Base-by-base conservation (phyloP, 1,140 invertebrate species). In the Dendrolimus kikuchii region DNA sequence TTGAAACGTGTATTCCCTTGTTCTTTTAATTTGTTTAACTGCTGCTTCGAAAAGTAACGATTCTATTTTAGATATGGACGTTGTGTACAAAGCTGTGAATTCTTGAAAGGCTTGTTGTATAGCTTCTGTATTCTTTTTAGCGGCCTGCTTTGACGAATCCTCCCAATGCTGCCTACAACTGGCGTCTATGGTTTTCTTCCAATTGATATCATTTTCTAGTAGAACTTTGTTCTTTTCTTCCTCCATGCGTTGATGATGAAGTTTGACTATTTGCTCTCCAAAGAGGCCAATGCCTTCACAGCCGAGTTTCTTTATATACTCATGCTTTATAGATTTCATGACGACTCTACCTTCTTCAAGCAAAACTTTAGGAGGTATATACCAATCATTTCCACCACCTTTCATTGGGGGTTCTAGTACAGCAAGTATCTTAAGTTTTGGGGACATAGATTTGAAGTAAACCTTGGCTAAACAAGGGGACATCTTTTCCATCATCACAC, bases 381-480 rank as follows among this genome's bases (percentile, higher is more conserved):
- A 82, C 82, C 80, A 86, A 23, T 83, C 74, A 47, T 42, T 66
- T 1, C 82, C 80, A 1, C 76, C 79, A 1, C 80, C 82, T 66
- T 78, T 77, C 59, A 86, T 60, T 0, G 66, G 65, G 0, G 82
- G 82, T 49, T 82, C 76, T 1, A 86, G 59, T 1, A 79, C 81
- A 9, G 79, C 79, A 2, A 84, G 61, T 5, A 74, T 55, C 55
- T 81, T 84, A 3, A 78, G 53, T 51, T 76, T 78, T 5, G 66
- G 65, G 5, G 58, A 66, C 82, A 86, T 80, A 0, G 73, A 77
- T 51, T 84, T 80, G 61, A 84, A 86, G 40, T 77, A 84, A 9
- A 86, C 66, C 9, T 71, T 60, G 0, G 82, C 80, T 0, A 86
- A 57, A 0, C 66, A 43, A 6, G 69, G 64, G 23, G 67, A 55